Evolutionary conservation across 2,888 invertebrate genomes (phyloP).

Genomic region (Alentia gelatinosa): DNA sequence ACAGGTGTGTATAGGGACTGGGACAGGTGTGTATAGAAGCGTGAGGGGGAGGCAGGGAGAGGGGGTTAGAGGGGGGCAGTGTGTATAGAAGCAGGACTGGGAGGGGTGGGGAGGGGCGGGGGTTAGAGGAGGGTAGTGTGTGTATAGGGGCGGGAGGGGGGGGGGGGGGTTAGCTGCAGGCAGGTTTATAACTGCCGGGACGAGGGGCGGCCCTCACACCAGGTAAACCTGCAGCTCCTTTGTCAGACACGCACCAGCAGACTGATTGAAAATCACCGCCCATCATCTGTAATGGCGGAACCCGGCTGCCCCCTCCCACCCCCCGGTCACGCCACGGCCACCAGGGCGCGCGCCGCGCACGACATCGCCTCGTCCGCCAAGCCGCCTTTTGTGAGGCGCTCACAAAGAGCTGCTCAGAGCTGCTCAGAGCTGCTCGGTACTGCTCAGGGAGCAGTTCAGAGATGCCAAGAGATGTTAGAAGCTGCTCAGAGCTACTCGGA

Average conservation of each 20-base stretch:
- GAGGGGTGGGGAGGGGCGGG: too few species aligned
- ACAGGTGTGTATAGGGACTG: too few species aligned
- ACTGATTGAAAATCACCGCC: slow-evolving; percentile 27
- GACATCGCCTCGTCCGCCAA: neutral
- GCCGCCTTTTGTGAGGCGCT: slow-evolving; percentile 20
- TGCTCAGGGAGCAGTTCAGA: too few species aligned
- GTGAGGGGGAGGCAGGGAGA: too few species aligned
- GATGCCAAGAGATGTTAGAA: too few species aligned
- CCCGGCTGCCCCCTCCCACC: neutral
- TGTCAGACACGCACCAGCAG: neutral
- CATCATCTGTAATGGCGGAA: neutral
- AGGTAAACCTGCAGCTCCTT: neutral
- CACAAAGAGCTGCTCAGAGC: slow-evolving; percentile 38
- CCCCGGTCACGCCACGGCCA: neutral
- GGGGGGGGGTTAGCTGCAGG: neutral
- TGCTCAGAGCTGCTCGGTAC: too few species aligned
- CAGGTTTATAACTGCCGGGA: too few species aligned
- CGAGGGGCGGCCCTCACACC: too few species aligned
- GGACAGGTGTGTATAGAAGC: too few species aligned
- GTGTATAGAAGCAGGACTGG: too few species aligned
- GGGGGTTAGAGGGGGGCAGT: too few species aligned
- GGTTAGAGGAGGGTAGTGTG: neutral
- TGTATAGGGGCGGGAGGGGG: neutral
- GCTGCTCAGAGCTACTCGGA: too few species aligned
- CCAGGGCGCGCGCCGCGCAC: neutral